Evolutionary conservation across 2,888 invertebrate species (phyloP).

Genomic region (Hylaea fasciaria): DNA sequence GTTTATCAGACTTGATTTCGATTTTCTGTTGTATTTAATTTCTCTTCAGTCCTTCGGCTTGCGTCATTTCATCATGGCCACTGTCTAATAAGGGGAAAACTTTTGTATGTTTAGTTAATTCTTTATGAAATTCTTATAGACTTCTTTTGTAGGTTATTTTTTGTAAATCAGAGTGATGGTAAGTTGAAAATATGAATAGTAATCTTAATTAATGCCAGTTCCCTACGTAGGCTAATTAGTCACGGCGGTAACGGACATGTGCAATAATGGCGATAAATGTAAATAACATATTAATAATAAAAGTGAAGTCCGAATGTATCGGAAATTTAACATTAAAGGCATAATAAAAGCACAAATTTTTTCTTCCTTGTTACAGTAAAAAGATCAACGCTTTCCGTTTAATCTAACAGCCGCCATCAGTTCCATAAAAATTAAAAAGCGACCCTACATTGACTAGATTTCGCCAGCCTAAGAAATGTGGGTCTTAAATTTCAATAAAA

Average conservation of each 20-base stretch:
- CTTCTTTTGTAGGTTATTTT: conserved; percentile 11
- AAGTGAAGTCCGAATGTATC: no score
- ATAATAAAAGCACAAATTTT: no score
- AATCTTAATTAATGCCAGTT: not conserved
- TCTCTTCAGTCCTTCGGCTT: conserved; percentile 24
- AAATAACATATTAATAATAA: no score
- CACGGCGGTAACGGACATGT: no score
- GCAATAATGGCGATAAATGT: no score
- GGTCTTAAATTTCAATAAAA: conserved; percentile 32
- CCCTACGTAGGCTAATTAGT: no score
- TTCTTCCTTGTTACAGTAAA: no score
- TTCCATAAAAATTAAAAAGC: not conserved
- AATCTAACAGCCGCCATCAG: no score
- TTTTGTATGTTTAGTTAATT: conserved; percentile 6
- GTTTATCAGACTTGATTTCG: conserved; percentile 21
- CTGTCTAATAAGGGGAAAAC: conserved; percentile 6
- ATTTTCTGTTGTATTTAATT: conserved; percentile 26
- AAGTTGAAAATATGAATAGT: not conserved
- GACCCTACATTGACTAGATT: not conserved
- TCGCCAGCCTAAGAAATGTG: conserved; percentile 6
- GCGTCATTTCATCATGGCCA: conserved; percentile 13
- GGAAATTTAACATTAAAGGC: no score
- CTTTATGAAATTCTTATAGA: conserved; percentile 3
- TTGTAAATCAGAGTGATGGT: not conserved
- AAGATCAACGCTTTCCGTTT: no score